A percentile compares a stretch with the other conserved stretches of the same genome.
Evolutionary conservation across 2,888 invertebrate species (phyloP).

Genomic region (Nomada fabriciana): DNA sequence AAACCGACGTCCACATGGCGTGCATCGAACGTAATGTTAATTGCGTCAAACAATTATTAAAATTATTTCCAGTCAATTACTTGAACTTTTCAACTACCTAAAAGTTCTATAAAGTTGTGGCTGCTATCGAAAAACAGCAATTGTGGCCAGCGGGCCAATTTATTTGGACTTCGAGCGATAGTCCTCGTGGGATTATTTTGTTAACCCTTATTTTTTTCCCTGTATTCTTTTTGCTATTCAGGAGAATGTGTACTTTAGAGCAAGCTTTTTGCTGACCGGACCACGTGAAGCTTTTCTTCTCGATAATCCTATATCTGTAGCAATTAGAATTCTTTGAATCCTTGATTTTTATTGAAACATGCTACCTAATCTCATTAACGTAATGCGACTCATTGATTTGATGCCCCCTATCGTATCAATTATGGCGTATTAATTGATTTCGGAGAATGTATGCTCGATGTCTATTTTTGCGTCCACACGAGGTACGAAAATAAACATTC

Average conservation of each 20-base stretch:
- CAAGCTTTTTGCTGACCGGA: too few relatives aligned
- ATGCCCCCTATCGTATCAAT: constrained; percentile 17
- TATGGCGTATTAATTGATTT: constrained; percentile 43
- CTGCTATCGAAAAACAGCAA: neutral
- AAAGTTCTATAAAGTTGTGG: too few relatives aligned
- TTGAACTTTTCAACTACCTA: neutral
- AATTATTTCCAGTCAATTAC: neutral
- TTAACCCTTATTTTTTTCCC: neutral
- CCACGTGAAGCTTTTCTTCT: too few relatives aligned
- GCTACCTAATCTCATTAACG: constrained; percentile 19
- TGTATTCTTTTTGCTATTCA: neutral
- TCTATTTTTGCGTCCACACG: neutral
- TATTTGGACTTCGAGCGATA: constrained; percentile 18
- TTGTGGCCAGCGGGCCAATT: neutral
- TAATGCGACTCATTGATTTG: constrained; percentile 44
- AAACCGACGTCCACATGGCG: too few relatives aligned
- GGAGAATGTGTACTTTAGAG: neutral
- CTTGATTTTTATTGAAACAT: neutral
- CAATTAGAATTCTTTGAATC: constrained; percentile 13
- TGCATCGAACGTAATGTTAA: neutral
- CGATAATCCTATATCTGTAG: too few relatives aligned
- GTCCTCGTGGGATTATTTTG: constrained; percentile 5
- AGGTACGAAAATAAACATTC: constrained; percentile 23
- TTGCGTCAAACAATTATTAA: constrained; percentile 7
- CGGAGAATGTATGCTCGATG: constrained; percentile 19